Base-by-base conservation (phyloP, 2,797 vertebrate genomes). In the Channallabes apus region DNA sequence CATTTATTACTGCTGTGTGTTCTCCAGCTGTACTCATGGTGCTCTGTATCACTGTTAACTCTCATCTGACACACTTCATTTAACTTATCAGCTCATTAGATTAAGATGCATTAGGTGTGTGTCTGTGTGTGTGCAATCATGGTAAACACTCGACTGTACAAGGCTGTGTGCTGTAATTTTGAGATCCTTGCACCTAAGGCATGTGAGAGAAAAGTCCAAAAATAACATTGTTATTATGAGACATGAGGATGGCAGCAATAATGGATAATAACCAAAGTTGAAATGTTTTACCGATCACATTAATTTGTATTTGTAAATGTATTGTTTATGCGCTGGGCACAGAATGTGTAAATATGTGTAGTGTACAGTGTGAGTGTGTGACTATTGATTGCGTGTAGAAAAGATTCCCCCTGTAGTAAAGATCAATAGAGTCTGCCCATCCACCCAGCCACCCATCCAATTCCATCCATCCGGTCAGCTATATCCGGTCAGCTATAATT, bases 1-100 rank as follows among this genome's bases (percentile, higher is more conserved):
- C 6, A 8, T 75, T 73, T 18, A 65, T 27, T 65, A 46, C 38
- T 46, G 29, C 38, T 80, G 62, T 17, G 24, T 80, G 41, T 62
- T 62, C 61, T 80, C 6, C 29, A 3, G 24, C 78, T 51, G 35
- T 17, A 17, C 20, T 11, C 58, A 35, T 8, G 17, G 61, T 64
- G 15, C 2, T 20, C 61, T 46, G 17, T 4, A 80, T 35, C 38
- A 51, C 61, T 3, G 79, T 65, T 54, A 65, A 41, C n/a, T 80
- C 5, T 67, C 38, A 41, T 80, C 17, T 67, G 41, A 54, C 41
- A 80, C 79, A 67, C 79, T 80, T 67, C 79, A 80, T 65, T 80
- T 51, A 67, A 12, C 62, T 29, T 51, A 80, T 80, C n/a, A 80
- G 41, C 41, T 54, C 6, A 80, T 80, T 51, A 67, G 22, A 51